Conservation (phyloP, 1,140 invertebrate genomes). For the Euwallacea fornicatus region DNA sequence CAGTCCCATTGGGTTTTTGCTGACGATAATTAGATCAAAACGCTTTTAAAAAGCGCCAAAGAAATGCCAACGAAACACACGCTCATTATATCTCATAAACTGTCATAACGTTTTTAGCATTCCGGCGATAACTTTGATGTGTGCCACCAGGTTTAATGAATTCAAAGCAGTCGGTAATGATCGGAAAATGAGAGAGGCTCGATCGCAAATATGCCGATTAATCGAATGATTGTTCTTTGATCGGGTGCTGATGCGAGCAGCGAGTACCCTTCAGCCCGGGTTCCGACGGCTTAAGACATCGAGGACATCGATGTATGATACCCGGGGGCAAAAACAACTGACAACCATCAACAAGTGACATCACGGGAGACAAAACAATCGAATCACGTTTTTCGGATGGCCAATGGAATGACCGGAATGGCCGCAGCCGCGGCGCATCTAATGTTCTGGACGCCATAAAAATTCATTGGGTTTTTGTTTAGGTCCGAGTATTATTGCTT, state of each 20-base stretch:
- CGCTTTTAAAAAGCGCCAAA: conserved; percentile 35
- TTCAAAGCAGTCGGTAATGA: conserved; percentile 35
- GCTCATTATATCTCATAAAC: conserved; percentile 39
- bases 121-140: conserved; percentile 30
- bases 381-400: conserved; percentile 25
- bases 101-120: conserved; percentile 36
- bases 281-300: not conserved
- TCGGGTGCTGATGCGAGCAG: no score
- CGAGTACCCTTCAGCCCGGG: no score
- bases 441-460: conserved; percentile 33
- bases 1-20: conserved; percentile 32
- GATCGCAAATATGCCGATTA: conserved; percentile 32
- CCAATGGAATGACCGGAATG: conserved; percentile 29
- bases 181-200: conserved; percentile 29
- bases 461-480: conserved; percentile 17
- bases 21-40: conserved; percentile 35
- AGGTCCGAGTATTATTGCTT: no score
- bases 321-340: conserved; percentile 21
- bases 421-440: conserved; percentile 34
- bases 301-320: not conserved
- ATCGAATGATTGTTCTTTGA: conserved; percentile 18
- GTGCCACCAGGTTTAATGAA: conserved; percentile 38
- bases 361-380: conserved; percentile 34
- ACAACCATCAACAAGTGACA: conserved; percentile 30
- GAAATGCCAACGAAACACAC: conserved; percentile 31